Base-by-base conservation (phyloP, 2,888 invertebrate genomes). In the Zhengitettix transpicula region DNA sequence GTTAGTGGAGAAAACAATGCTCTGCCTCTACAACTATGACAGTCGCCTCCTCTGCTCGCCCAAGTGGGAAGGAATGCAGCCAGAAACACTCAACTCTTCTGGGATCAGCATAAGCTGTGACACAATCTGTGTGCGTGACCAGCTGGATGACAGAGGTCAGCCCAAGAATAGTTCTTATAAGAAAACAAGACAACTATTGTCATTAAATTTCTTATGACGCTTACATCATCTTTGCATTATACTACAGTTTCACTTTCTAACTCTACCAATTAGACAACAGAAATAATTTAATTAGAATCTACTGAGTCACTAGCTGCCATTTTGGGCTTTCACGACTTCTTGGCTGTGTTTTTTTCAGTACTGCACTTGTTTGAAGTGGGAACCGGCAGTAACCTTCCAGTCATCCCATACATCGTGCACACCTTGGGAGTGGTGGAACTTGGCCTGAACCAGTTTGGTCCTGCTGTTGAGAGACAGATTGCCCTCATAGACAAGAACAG, bases 1-100 rank as follows among this genome's bases (percentile, higher is more conserved):
- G 66, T 75, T 97, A 54, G 85, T 95, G 54, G 97, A 98, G 73
- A 84, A 87, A 65, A 81, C 83, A 17, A 83, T 84, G 1, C 78
- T 96, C 14, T 88, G 89, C 65, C 80, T 98, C 9, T 95, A 95
- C 73, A 91, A 88, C 61, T 99, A 95, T 69, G 94, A 96, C 71
- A 98, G 98, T 0, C 81, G 94, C 55, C 75, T 92, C 52, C 77
- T 91, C 40, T 85, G 91, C 11, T 85, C 87, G 66, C 92, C 96
- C 0, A 83, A 87, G 60, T 91, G 90, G 84, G 83, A 84, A 5
- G 87, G 89, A 54, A 85, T 92, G 73, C 81, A 89, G 62, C 83
- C 89, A 1, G 95, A 96, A 68, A 81, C 83, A 51, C 75, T 97
- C 15, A 87, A 86, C 65, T 75, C 80, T 62, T 81, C 84, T 51